Evolutionary conservation across 2,888 invertebrate genomes (phyloP).

Genomic region (Plagodis pulveraria): DNA sequence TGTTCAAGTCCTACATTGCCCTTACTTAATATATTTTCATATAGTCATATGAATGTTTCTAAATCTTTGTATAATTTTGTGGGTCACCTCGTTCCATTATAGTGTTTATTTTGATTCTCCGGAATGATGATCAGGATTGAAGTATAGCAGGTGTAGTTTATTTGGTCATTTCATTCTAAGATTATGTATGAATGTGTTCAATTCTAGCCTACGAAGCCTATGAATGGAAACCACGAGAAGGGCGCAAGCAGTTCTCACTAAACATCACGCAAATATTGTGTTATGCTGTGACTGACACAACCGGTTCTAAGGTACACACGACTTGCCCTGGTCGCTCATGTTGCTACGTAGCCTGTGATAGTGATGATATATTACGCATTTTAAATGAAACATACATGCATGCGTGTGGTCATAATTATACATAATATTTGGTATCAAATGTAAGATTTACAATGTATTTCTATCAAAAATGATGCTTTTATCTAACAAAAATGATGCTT

Average conservation of each 20-base stretch:
- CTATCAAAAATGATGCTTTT: background rate
- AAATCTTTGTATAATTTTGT: too few species aligned
- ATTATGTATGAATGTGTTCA: constrained; percentile 11
- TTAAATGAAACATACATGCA: constrained; percentile 36
- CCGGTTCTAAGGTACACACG: constrained; percentile 68
- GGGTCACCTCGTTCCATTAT: too few species aligned
- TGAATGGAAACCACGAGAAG: constrained; percentile 62
- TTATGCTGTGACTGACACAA: constrained; percentile 65
- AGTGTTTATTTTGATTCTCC: too few species aligned
- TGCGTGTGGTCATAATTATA: constrained; percentile 17
- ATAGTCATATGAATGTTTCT: too few species aligned
- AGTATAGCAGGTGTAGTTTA: too few species aligned
- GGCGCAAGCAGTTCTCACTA: constrained; percentile 52
- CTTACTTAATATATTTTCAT: too few species aligned
- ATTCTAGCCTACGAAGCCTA: constrained; percentile 37
- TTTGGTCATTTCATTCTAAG: constrained; percentile 14
- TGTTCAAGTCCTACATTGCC: too few species aligned
- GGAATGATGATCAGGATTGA: too few species aligned
- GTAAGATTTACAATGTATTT: constrained; percentile 2
- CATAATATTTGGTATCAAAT: constrained; percentile 2
- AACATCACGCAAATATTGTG: constrained; percentile 71
- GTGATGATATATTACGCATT: constrained; percentile 39
- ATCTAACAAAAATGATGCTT: background rate
- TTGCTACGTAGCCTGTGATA: constrained; percentile 44
- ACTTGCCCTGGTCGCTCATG: constrained; percentile 54